These are phyloP conservation scores for Eonycteris spelaea DNA, from an alignment of 2,113 vertebrate species.

Conservation along the genomic window DNA sequence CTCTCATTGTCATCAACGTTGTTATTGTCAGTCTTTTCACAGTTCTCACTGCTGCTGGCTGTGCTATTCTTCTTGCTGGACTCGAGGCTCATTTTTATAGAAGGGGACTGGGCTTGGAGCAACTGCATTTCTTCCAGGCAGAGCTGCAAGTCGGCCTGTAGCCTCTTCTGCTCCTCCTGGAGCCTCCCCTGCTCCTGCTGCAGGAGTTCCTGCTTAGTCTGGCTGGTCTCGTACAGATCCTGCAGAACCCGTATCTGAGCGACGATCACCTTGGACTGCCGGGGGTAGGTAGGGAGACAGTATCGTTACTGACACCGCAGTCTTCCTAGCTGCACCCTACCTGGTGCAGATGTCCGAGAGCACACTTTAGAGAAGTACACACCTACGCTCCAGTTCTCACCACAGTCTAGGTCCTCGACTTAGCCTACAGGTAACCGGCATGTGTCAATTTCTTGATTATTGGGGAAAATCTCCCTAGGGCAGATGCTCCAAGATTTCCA, in stretches of 20 bases:
- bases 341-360: not conserved
- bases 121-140: constrained; percentile 86
- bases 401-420: not conserved
- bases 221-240: constrained; percentile 80
- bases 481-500: not conserved
- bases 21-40: not conserved
- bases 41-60: not conserved
- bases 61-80: constrained; percentile 14
- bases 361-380: not conserved
- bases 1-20: not conserved
- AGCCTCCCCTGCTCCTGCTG: constrained; percentile 83
- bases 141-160: constrained; percentile 85
- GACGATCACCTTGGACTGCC: constrained; percentile 33
- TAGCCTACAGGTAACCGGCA: not conserved
- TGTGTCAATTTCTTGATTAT: not conserved
- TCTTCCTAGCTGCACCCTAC: not conserved
- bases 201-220: constrained; percentile 82
- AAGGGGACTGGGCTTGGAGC: constrained; percentile 74
- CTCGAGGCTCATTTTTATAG: constrained; percentile 38
- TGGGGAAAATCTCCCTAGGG: not conserved
- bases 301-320: not conserved
- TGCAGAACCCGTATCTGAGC: constrained; percentile 79
- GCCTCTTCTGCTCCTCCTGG: constrained; percentile 80
- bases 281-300: not conserved
- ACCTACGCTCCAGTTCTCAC: not conserved